A percentile compares a stretch with the other conserved stretches of the same genome.
Conservation (phyloP, 2,113 vertebrate species). For the Otocyon megalotis region DNA sequence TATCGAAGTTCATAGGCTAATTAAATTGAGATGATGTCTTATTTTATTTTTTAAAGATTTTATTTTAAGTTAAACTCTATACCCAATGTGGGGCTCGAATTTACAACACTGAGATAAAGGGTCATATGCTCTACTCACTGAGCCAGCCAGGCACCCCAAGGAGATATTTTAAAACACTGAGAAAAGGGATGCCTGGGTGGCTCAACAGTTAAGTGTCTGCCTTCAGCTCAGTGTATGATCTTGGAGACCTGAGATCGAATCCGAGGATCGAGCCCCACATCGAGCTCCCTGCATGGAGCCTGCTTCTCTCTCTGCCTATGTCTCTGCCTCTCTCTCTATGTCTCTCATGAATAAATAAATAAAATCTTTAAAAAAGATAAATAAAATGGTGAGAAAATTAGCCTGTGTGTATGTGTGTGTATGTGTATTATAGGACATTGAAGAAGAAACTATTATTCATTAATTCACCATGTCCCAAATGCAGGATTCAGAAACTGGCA, state of each 20-base stretch:
- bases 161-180: neutral
- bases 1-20: neutral
- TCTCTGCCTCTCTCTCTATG: neutral
- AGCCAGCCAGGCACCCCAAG: neutral
- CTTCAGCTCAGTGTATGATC: neutral
- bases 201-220: neutral
- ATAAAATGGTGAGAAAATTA: slow-evolving; percentile 22
- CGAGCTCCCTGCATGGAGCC: neutral
- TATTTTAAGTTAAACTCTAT: neutral
- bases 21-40: neutral
- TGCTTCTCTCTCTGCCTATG: neutral
- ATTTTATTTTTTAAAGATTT: neutral
- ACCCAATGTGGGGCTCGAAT: neutral
- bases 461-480: neutral
- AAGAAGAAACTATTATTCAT: slow-evolving; percentile 1
- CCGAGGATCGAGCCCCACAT: too few species aligned
- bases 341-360: neutral
- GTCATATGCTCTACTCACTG: neutral
- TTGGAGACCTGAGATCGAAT: too few species aligned
- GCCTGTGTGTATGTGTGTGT: neutral
- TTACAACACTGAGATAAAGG: neutral
- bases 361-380: neutral
- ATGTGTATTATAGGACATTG: neutral
- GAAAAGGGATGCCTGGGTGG: neutral
- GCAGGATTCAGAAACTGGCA: neutral